Evolutionary conservation across 2,888 invertebrate genomes (phyloP), one percentile per base, ranked within the genome.

Genomic region (Agrochola macilenta): DNA sequence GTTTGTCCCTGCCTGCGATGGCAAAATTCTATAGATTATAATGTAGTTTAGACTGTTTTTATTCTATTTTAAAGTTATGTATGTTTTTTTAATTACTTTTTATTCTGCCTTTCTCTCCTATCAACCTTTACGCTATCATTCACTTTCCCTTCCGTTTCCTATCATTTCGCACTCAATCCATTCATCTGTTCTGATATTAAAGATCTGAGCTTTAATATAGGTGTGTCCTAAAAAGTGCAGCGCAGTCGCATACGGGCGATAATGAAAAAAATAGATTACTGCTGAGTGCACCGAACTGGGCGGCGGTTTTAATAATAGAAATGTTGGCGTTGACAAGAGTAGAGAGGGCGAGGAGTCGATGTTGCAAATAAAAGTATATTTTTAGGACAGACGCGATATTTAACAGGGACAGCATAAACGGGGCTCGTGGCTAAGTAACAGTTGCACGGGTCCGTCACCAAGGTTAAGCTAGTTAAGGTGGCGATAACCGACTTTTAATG

Each of bases 251-350:
- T 76, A 80, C 60, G 79, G 68, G 7, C 46, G 11, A 57, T 79
- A 82, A 68, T 75, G 65, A 82, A 86, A 65, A 81, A 87, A 84
- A 87, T 82, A 88, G 79, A 88, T 83, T 72, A 74, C 71, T 72
- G 30, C 61, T 57, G 85, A 84, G 89, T 87, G 88, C 88, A 86
- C 76, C 88, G 86, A 83, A 87, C 88, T 86, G 84, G 69, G 43
- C 70, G 73, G 83, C 81, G 68, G 76, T 76, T 83, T 81, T 83
- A 90, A 91, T 87, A 91, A 91, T 91, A 91, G 91, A 84, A 79
- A 75, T 81, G 86, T 90, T 92, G 92, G 90, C 92, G 87, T 83
- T 83, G 76, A 77, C 64, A 58, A 73, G 90, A 79, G 83, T 83
- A 90, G 35, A 11, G 66, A 26, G 26, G 11, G n/a, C 5, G 71